Evolutionary conservation across 2,113 vertebrate genomes (phyloP).

Genomic region (Pomatorhinus ruficollis): DNA sequence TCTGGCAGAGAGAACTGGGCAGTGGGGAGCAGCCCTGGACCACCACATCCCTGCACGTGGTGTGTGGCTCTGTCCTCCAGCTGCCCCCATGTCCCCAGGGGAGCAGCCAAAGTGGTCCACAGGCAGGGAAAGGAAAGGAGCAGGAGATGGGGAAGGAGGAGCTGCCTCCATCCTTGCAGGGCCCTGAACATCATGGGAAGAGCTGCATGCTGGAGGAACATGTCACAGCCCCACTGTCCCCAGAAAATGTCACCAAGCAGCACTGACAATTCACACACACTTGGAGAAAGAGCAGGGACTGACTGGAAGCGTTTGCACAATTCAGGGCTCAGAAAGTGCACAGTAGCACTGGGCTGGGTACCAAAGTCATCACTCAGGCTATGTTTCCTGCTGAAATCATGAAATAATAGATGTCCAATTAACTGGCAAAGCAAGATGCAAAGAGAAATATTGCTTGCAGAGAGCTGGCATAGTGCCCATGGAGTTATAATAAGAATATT

Average conservation of each 20-base stretch:
- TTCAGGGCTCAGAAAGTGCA: not conserved
- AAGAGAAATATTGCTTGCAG: constrained; percentile 33
- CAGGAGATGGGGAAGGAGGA: not conserved
- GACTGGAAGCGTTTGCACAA: not conserved
- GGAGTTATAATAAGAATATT: constrained; percentile 49
- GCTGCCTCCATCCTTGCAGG: not conserved
- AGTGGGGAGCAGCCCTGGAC: not conserved
- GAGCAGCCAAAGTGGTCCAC: not conserved
- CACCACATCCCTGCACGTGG: not conserved
- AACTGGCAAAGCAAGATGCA: constrained; percentile 22
- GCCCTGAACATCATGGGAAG: not conserved
- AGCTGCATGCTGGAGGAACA: not conserved
- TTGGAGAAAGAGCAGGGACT: not conserved
- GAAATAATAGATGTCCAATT: constrained; percentile 56
- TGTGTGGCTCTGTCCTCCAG: not conserved
- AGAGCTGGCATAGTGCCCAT: constrained; percentile 12
- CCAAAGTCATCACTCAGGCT: constrained; percentile 43
- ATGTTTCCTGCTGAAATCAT: constrained; percentile 47
- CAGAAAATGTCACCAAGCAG: not conserved
- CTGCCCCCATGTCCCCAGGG: accelerated
- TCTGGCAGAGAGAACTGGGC: not conserved
- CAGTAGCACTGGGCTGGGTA: constrained; percentile 28
- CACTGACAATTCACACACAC: not conserved
- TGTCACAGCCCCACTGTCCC: not conserved
- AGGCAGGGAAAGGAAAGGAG: not conserved